Evolutionary conservation across 2,797 vertebrate species (phyloP), one percentile per base, ranked within the genome.

Genomic region (Halcyon badia): DNA sequence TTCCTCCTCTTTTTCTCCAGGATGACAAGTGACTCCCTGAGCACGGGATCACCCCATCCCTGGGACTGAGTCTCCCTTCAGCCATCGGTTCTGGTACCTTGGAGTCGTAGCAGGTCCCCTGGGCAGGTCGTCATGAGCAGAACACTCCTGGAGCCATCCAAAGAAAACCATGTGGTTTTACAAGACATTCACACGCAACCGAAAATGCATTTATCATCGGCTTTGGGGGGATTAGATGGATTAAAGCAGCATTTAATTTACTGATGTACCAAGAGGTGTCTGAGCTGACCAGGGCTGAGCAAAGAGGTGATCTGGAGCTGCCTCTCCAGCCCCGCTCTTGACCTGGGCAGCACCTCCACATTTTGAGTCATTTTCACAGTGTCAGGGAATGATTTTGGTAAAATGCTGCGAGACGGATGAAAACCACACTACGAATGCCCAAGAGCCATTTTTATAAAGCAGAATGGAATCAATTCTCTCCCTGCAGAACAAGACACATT

Each of bases 181-280:
- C 60, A 44, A 60, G 30, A 33, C 3, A 7, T 72, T 64, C 8
- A 4, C 71, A 30, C 1, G 3, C 25, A 21, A 52, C 35, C 18
- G n/a, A 33, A 73, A 91, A 72, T 0, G 3, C 35, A 10, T 37
- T 21, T 28, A 15, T 33, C 41, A 1, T 1, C 3, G 0, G n/a
- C 28, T 92, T 68, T 0, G 5, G 14, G 6, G 60, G 75, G 66
- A 72, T 72, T 2, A 42, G 20, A 10, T 14, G 68, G 78, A 77
- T 62, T 44, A 49, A 78, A 70, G 41, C 44, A 61, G 31, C 12
- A 11, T 51, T 84, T 81, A 19, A 87, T 81, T 49, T 28, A 41
- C 39, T 20, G 61, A 52, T 49, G 58, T 3, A 62, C 48, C 49
- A 41, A 17, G 65, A 77, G 49, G 56, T 14, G 56, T 33, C 33